Evolutionary conservation across 2,797 vertebrate genomes (phyloP).

Genomic region (Ciconia nigra): DNA sequence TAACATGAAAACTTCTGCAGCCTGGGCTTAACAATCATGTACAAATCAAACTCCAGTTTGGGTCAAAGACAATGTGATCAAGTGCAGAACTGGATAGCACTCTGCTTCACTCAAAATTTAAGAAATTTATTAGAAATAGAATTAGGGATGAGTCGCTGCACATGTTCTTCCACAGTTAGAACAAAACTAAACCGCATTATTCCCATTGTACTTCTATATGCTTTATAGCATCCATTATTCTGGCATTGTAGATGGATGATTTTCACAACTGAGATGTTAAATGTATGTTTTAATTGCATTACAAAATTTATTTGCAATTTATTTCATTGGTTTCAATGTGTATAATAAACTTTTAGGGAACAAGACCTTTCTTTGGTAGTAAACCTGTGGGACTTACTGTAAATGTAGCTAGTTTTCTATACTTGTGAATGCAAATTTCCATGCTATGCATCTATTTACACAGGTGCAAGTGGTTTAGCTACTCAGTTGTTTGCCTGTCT

Average conservation of each 20-base stretch:
- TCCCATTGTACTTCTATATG: neutral
- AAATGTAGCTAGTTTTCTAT: neutral
- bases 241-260: neutral
- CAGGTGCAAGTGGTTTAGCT: neutral
- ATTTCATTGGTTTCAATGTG: neutral
- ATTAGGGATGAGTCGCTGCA: neutral
- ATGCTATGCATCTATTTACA: neutral
- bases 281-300: neutral
- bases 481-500: neutral
- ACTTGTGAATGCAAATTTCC: neutral
- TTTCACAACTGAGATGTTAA: neutral
- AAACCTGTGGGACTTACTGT: neutral
- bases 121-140: neutral
- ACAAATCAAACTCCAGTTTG: neutral
- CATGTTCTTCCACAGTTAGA: neutral
- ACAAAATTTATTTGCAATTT: neutral
- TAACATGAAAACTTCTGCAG: neutral
- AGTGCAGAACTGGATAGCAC: neutral
- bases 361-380: neutral
- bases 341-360: neutral
- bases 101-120: neutral
- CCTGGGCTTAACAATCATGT: neutral
- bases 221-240: neutral
- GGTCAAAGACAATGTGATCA: neutral
- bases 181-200: neutral